A percentile compares a stretch with the other conserved stretches of the same genome.
Evolutionary conservation across 30 jellyfish, hydroid and myxozoan genomes (phyloP).

Genomic region (Catostylus mosaicus): DNA sequence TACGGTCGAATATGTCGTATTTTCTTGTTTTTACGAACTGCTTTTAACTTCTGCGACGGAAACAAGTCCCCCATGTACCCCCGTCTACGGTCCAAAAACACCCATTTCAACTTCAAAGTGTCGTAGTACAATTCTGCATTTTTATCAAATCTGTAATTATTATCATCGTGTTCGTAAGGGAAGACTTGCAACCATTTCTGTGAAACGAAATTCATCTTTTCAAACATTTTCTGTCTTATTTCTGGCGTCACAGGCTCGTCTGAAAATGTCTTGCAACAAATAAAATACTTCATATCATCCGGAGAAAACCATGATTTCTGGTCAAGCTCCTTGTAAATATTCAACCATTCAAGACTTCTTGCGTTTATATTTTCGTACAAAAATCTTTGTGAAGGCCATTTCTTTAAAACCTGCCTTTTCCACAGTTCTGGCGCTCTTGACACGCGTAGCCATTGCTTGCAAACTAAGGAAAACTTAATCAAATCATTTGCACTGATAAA

Average conservation of each 20-base stretch:
- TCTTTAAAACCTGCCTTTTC: constrained; percentile 70
- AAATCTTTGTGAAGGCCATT: constrained; percentile 97
- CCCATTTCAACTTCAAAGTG: constrained; percentile 84
- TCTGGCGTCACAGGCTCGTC: constrained; percentile 79
- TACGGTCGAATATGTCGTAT: constrained; percentile 90
- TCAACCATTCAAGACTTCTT: constrained; percentile 76
- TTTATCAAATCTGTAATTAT: constrained; percentile 62
- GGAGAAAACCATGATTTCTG: constrained; percentile 91
- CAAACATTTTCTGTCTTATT: constrained; percentile 83
- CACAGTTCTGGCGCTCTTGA: constrained; percentile 83
- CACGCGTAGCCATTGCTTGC: constrained; percentile 85
- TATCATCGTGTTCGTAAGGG: constrained; percentile 87
- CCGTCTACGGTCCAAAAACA: constrained; percentile 90
- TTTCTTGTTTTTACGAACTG: constrained; percentile 48
- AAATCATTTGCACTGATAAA: constrained; percentile 50
- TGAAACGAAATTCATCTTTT: constrained; percentile 61
- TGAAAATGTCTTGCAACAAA: constrained; percentile 86
- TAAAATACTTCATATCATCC: constrained; percentile 96
- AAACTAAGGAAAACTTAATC: constrained; percentile 51
- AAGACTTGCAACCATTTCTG: constrained; percentile 93
- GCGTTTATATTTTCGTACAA: constrained; percentile 64
- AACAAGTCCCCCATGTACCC: constrained; percentile 84
- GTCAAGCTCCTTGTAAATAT: constrained; percentile 70
- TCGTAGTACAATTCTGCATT: constrained; percentile 90
- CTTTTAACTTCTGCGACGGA: constrained; percentile 53